A percentile compares a stretch with the other conserved stretches of the same genome.
These are phyloP conservation scores for Eubucco bourcierii DNA, from an alignment of 2,113 vertebrate genomes.

Conservation along the genomic window DNA sequence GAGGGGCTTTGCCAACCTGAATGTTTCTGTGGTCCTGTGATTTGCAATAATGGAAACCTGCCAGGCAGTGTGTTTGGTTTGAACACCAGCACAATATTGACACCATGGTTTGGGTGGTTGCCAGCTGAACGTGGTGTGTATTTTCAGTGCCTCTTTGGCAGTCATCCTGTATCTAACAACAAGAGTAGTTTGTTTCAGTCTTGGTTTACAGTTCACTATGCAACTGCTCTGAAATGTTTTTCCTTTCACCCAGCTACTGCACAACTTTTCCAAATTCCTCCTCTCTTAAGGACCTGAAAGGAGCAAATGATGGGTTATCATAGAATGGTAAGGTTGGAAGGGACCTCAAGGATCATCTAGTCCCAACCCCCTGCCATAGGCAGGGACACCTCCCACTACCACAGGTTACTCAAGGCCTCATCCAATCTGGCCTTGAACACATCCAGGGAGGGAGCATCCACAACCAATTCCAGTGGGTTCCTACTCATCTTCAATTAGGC, in stretches of 20 bases:
- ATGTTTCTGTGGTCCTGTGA: too few relatives aligned
- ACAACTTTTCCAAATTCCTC: background rate
- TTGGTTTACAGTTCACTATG: background rate
- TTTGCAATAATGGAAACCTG: background rate
- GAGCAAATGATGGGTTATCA: background rate
- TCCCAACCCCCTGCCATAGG: too few relatives aligned
- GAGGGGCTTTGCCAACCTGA: too few relatives aligned
- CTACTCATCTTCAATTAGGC: background rate
- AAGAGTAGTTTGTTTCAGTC: constrained; percentile 16
- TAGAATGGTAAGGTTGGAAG: too few relatives aligned
- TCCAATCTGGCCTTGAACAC: too few relatives aligned
- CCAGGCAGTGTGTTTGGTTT: background rate
- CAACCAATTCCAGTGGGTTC: too few relatives aligned
- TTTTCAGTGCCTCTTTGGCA: constrained; percentile 24
- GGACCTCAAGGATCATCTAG: too few relatives aligned
- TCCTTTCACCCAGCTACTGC: background rate
- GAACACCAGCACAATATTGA: constrained; percentile 25
- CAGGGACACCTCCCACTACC: too few relatives aligned
- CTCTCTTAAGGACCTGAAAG: background rate
- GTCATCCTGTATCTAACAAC: constrained; percentile 5
- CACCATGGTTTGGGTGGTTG: constrained; percentile 1
- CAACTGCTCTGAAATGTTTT: background rate
- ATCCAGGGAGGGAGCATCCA: too few relatives aligned
- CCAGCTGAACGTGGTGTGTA: background rate
- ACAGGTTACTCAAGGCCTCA: too few relatives aligned